Conservation (phyloP, 1,140 invertebrate species). For the Adelges cooleyi region DNA sequence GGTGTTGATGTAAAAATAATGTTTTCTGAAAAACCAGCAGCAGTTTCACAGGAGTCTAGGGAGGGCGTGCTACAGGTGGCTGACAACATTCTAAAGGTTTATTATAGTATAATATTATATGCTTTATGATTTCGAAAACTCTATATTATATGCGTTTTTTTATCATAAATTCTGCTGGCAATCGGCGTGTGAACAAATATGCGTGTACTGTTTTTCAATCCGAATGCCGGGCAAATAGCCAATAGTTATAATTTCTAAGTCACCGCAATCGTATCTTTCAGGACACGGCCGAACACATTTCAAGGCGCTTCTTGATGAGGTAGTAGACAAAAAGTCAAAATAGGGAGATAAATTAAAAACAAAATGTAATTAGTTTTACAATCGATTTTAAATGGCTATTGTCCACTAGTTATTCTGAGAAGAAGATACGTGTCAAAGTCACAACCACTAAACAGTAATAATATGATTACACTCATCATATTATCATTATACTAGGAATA, state of each 20-base stretch:
- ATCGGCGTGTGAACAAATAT: neutral
- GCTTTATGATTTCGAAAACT: too few species aligned
- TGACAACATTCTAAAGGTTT: neutral
- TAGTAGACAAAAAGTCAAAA: too few species aligned
- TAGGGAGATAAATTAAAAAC: neutral
- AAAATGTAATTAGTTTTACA: slow-evolving; percentile 20
- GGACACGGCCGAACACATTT: neutral
- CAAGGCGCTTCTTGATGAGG: neutral
- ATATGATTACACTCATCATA: too few species aligned
- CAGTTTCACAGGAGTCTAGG: too few species aligned
- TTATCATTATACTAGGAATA: too few species aligned
- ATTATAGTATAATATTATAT: too few species aligned
- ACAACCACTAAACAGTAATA: too few species aligned
- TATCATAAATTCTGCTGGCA: neutral
- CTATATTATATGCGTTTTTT: too few species aligned
- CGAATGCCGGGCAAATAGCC: neutral
- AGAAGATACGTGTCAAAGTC: neutral
- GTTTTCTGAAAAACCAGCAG: too few species aligned
- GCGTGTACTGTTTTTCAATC: slow-evolving; percentile 8
- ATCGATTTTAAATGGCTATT: neutral
- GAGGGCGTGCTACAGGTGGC: too few species aligned
- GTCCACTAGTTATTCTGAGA: neutral
- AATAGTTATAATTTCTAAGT: slow-evolving; percentile 5
- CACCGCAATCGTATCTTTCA: neutral
- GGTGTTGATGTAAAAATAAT: too few species aligned